Conservation (phyloP, 2,113 vertebrate genomes). For the Atractosteus spatula region DNA sequence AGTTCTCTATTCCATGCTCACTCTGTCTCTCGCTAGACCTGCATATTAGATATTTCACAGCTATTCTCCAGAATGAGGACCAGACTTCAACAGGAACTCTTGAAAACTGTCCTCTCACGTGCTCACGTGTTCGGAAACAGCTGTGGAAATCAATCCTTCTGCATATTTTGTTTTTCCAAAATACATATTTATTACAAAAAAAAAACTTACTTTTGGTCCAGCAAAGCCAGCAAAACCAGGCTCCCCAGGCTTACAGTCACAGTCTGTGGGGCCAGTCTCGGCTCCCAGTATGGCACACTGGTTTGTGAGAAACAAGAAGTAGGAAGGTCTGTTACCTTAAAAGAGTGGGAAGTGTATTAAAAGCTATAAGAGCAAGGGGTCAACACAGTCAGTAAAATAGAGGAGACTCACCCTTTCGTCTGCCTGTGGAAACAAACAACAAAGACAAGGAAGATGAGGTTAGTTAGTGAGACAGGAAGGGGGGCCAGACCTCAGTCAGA, state of each 20-base stretch:
- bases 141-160: too few species aligned
- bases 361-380: neutral
- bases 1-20: too few species aligned
- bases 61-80: too few species aligned
- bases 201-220: conserved; percentile 58
- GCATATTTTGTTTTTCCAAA: too few species aligned
- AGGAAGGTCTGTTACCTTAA: neutral
- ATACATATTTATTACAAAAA: too few species aligned
- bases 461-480: neutral
- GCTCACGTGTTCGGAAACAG: too few species aligned
- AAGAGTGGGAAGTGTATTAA: neutral
- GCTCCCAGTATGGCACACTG: conserved; percentile 27
- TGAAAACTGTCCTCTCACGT: too few species aligned
- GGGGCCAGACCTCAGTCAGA: neutral
- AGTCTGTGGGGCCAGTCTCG: conserved; percentile 41
- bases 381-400: neutral
- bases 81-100: too few species aligned
- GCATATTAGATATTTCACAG: too few species aligned
- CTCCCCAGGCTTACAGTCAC: conserved; percentile 60
- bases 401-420: conserved; percentile 16
- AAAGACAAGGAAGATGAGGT: conserved; percentile 17
- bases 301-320: neutral
- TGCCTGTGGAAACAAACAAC: conserved; percentile 19
- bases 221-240: conserved; percentile 58
- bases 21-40: too few species aligned